These are phyloP conservation scores for Coelinius sp. DNA, from an alignment of 2,888 invertebrate species.

Conservation along the genomic window DNA sequence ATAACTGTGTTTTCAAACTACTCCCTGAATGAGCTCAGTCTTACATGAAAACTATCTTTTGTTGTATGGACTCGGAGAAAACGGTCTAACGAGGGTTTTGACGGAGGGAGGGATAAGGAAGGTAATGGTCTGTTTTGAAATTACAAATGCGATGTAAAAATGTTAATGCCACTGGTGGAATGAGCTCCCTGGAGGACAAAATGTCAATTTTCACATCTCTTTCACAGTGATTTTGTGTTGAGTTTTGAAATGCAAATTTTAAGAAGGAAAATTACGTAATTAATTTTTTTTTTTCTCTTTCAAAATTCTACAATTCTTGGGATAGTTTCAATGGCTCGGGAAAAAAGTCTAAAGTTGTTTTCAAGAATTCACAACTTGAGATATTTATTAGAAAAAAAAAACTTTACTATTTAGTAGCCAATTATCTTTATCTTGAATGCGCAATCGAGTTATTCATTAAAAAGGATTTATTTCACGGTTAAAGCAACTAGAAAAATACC, in stretches of 20 bases:
- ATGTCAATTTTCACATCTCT: background rate
- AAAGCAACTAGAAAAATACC: background rate
- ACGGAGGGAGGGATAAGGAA: background rate
- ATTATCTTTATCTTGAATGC: background rate
- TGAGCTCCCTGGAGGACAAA: background rate
- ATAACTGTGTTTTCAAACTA: conserved; percentile 25
- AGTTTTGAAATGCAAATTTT: background rate
- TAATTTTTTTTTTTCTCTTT: no score
- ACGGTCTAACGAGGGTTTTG: background rate
- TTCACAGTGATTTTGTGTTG: background rate
- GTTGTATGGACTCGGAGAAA: background rate
- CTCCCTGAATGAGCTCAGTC: background rate
- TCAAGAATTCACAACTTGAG: background rate
- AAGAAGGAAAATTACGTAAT: background rate
- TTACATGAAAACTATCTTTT: background rate
- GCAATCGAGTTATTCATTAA: background rate
- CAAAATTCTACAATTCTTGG: background rate
- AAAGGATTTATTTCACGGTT: background rate
- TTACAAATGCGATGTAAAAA: conserved; percentile 2
- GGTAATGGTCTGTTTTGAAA: conserved; percentile 1
- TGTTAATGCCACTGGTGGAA: background rate
- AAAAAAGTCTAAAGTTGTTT: background rate
- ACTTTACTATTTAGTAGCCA: background rate
- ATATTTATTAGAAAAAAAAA: background rate
- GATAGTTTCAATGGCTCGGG: background rate